Percentiles rank a stretch among this genome's conserved stretches.
phyloP scores from a whole-genome alignment of 92 coral and sea anemone genomes.

The Umimayanthus kanabou region DNA sequence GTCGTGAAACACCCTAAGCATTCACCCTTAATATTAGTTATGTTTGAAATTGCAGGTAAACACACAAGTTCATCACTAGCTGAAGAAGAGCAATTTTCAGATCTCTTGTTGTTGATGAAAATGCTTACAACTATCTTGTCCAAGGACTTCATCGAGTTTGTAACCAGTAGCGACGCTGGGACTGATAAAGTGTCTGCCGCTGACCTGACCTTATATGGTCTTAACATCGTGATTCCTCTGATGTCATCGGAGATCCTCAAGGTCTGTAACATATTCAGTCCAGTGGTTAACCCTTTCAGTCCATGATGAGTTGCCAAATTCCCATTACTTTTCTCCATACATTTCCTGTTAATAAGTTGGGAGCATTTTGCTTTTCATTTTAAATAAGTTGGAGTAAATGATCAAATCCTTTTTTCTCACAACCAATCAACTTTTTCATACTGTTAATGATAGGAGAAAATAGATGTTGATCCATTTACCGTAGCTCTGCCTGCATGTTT shows the following conservation, averaged over 20 bases:
- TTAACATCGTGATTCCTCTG: slow-evolving; percentile 89
- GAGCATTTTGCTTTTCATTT: too few species aligned
- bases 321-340: too few species aligned
- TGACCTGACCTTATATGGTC: slow-evolving; percentile 47
- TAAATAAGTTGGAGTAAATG: too few species aligned
- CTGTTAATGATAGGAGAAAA: too few species aligned
- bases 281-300: too few species aligned
- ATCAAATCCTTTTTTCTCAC: too few species aligned
- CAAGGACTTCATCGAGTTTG: slow-evolving; percentile 71
- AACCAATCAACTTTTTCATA: too few species aligned
- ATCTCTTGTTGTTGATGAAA: slow-evolving; percentile 82
- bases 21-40: not conserved
- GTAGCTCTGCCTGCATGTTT: too few species aligned
- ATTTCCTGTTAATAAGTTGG: too few species aligned
- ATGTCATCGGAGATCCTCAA: slow-evolving; percentile 88
- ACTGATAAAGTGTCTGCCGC: slow-evolving; percentile 60
- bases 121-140: slow-evolving; percentile 83
- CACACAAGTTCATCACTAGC: slow-evolving; percentile 61
- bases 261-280: slow-evolving; percentile 38
- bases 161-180: slow-evolving; percentile 31
- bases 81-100: slow-evolving; percentile 88
- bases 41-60: slow-evolving; percentile 66
- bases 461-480: too few species aligned
- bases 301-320: too few species aligned
- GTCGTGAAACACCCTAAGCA: not conserved